Conservation (phyloP, 2,113 vertebrate genomes). For the Larimichthys polyactis region DNA sequence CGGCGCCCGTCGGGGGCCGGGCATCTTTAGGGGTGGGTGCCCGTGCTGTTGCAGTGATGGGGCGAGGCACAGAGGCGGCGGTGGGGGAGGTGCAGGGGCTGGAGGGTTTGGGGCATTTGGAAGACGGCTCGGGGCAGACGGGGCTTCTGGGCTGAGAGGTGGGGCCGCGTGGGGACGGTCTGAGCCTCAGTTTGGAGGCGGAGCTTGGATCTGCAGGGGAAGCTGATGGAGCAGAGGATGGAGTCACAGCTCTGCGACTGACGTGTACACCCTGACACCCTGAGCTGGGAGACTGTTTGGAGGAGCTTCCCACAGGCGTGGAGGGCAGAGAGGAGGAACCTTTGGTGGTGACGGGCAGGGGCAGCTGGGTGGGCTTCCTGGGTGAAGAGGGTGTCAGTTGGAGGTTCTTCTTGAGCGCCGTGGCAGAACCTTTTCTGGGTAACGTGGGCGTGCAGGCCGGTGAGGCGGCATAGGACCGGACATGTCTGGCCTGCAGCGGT, state of each 20-base stretch:
- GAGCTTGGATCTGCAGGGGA: conserved; percentile 25
- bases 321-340: conserved; percentile 61
- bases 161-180: conserved; percentile 55
- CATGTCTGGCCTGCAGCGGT: conserved; percentile 68
- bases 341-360: conserved; percentile 58
- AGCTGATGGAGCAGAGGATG: conserved; percentile 41
- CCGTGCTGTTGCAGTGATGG: conserved; percentile 14
- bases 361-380: conserved; percentile 76
- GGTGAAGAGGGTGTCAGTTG: conserved; percentile 63
- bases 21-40: conserved; percentile 44
- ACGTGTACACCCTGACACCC: conserved; percentile 21
- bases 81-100: conserved; percentile 44
- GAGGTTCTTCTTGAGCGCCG: conserved; percentile 71
- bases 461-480: conserved; percentile 67
- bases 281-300: conserved; percentile 45
- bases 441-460: conserved; percentile 79
- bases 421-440: conserved; percentile 52
- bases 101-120: conserved; percentile 85
- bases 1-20: conserved; percentile 58
- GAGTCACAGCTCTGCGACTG: conserved; percentile 45
- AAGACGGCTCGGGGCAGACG: conserved; percentile 79
- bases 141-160: conserved; percentile 70
- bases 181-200: conserved; percentile 61
- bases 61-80: conserved; percentile 40
- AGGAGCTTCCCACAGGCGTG: conserved; percentile 37